Evolutionary conservation across 1,140 invertebrate genomes (phyloP), one percentile per base, ranked within the genome.

Genomic region (Campodea augens): DNA sequence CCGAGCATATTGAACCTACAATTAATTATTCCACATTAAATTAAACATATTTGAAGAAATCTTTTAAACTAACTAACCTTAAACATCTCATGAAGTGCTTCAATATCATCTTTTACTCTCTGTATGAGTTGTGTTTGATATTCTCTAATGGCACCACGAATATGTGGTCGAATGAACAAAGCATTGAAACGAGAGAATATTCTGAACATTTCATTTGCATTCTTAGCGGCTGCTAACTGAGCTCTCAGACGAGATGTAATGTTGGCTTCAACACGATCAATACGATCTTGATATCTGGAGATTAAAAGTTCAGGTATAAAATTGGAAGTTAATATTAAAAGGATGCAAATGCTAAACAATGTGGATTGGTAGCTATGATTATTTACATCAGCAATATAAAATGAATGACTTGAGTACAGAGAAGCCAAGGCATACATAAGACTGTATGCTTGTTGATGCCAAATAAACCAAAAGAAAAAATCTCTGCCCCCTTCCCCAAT

Each of bases 51-150:
- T n/a, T 52, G 37, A 39, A 25, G 39, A 40, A 41, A 47, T 47
- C 1, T 15, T 43, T n/a, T 32, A 41, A 25, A 38, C 38, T 12
- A 29, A 47, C 44, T 48, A 61, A 88, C 87, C 73, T 97, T 97
- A 57, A 98, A 98, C 62, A 96, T 97, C 60, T 97, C 91, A 65
- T 98, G 93, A 5, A 99, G 64, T 1, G 85, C 77, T 61, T 97
- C 91, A 57, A 98, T 98, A 57, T 99, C 96, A 59, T 97, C 93
- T 62, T 98, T 99, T 5, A 99, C 95, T 49, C 92, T 73, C 60
- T 98, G 92, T 59, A 99, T 98, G 23, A 99, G 71, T 61, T 98
- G 92, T 0, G 93, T 97, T 66, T 99, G 96, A 64, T 98, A 99
- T 68, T 98, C 93, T 27, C 93, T 68, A 52, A 99, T 98, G 22